phyloP scores from a whole-genome alignment of 1,140 invertebrate species.

The Aphelinus certus region DNA sequence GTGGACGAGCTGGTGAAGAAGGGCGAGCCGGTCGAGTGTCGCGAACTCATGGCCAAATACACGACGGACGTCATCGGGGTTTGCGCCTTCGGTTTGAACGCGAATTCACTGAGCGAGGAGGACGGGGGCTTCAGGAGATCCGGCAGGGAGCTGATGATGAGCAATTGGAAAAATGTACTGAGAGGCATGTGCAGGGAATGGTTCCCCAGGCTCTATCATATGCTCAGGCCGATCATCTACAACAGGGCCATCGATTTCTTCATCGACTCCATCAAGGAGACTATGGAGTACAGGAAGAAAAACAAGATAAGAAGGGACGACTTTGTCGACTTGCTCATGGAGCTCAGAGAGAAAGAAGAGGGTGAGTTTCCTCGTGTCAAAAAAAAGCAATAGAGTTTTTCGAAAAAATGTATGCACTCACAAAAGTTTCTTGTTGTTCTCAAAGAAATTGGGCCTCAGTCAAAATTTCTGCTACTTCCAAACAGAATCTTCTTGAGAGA shows the following conservation, averaged over 20 bases:
- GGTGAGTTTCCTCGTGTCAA: no score
- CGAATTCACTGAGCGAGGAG: constrained; percentile 63
- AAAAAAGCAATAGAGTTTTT: no score
- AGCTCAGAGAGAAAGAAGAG: constrained; percentile 60
- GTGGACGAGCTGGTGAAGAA: constrained; percentile 52
- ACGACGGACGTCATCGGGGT: constrained; percentile 68
- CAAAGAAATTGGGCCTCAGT: no score
- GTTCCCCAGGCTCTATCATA: neutral
- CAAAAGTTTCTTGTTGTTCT: no score
- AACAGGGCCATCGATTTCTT: constrained; percentile 62
- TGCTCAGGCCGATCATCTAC: constrained; percentile 33
- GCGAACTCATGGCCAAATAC: constrained; percentile 64
- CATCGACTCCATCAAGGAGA: constrained; percentile 56
- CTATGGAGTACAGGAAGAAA: constrained; percentile 58
- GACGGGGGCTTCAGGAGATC: constrained; percentile 63
- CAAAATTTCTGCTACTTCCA: neutral
- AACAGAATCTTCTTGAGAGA: neutral
- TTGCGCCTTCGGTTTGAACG: constrained; percentile 69
- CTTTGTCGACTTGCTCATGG: constrained; percentile 67
- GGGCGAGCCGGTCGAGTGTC: constrained; percentile 62
- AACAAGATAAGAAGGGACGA: constrained; percentile 63
- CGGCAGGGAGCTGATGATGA: constrained; percentile 42
- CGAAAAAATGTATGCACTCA: no score
- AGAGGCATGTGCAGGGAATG: neutral
- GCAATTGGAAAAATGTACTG: neutral